These are phyloP conservation scores for Leptura quadrifasciata DNA, from an alignment of 2,888 invertebrate species.

Conservation along the genomic window DNA sequence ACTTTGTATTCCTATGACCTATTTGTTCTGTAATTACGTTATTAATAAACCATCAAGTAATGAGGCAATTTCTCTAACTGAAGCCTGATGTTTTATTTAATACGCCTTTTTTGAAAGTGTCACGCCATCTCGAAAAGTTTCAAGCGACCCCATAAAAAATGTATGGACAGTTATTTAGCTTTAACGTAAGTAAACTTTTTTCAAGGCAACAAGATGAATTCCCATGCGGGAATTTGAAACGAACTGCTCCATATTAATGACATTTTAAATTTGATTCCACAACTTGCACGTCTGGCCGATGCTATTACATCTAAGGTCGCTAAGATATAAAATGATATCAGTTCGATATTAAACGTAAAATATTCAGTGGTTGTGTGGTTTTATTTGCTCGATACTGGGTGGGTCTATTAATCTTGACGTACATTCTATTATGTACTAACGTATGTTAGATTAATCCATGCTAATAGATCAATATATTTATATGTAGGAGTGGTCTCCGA, in stretches of 20 bases:
- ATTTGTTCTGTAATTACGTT: constrained; percentile 43
- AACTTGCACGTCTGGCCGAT: constrained; percentile 8
- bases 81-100: constrained; percentile 44
- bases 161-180: constrained; percentile 33
- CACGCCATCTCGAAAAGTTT: constrained; percentile 43
- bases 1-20: constrained; percentile 1
- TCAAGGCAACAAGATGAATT: constrained; percentile 12
- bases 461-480: no score
- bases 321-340: constrained; percentile 6
- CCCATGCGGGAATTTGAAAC: constrained; percentile 26
- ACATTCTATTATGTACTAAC: not conserved
- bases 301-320: constrained; percentile 21
- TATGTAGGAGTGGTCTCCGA: no score
- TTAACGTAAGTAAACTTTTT: constrained; percentile 32
- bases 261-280: constrained; percentile 30
- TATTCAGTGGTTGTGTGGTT: constrained; percentile 1
- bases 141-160: constrained; percentile 37
- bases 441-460: no score
- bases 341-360: constrained; percentile 18
- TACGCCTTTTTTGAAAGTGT: constrained; percentile 34
- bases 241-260: constrained; percentile 27
- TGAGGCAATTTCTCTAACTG: constrained; percentile 24
- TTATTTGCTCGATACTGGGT: not conserved
- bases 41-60: constrained; percentile 43
- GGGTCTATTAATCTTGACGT: not conserved